Percentiles rank a stretch among this genome's conserved stretches.
Evolutionary conservation across 2,797 vertebrate species (phyloP).

Genomic region (Eurystomus glaucurus): DNA sequence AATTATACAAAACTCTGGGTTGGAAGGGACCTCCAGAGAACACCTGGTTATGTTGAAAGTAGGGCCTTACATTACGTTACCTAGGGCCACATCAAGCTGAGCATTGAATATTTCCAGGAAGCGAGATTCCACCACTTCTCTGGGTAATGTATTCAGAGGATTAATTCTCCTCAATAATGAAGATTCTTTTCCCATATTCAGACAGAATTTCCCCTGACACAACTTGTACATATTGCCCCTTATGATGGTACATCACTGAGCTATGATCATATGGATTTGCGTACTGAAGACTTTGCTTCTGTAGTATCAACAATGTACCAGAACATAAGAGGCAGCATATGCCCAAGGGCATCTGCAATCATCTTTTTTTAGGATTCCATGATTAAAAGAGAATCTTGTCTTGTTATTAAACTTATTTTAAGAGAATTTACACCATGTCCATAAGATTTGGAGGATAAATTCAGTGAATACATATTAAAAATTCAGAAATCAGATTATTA

Average conservation of each 20-base stretch:
- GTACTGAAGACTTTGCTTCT: background rate
- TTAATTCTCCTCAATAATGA: background rate
- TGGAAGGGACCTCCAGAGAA: background rate
- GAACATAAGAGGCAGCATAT: background rate
- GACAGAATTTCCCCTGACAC: background rate
- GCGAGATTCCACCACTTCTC: background rate
- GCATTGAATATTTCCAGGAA: background rate
- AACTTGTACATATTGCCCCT: background rate
- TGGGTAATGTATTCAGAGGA: background rate
- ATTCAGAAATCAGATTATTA: background rate
- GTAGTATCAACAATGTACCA: background rate
- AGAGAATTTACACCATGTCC: background rate
- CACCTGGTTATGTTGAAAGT: background rate
- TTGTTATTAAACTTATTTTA: background rate
- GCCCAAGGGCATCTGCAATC: background rate
- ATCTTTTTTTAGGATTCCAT: background rate
- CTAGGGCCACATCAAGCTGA: background rate
- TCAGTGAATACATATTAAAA: background rate
- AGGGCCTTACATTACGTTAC: background rate
- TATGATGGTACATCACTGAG: rapidly evolving
- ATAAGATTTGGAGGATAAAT: background rate
- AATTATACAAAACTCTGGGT: background rate
- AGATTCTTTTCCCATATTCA: background rate
- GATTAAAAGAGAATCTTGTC: background rate
- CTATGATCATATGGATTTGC: background rate